phyloP scores from a whole-genome alignment of 2,113 vertebrate genomes.

The Podiceps cristatus region DNA sequence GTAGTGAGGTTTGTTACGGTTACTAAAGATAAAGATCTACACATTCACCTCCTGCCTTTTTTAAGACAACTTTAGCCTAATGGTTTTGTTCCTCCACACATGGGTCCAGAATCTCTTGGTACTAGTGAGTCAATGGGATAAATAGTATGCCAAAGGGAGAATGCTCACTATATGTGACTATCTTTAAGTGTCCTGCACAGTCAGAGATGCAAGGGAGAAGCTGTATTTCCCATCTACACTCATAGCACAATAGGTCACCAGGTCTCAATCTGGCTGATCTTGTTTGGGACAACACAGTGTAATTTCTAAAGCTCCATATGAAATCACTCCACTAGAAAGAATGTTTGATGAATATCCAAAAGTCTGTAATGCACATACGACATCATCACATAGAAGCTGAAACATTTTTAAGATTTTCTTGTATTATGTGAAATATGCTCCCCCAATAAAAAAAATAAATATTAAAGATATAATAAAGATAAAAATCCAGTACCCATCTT shows the following conservation, averaged over 20 bases:
- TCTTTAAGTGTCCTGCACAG: neutral
- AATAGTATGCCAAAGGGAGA: neutral
- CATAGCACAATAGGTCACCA: neutral
- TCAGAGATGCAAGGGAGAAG: neutral
- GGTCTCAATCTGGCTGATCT: neutral
- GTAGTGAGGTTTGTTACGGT: conserved; percentile 4
- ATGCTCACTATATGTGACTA: neutral
- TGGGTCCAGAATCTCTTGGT: neutral
- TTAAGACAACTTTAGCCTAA: neutral
- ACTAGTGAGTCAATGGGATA: neutral
- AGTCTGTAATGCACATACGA: neutral
- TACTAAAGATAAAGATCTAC: conserved; percentile 37
- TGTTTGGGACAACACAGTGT: neutral
- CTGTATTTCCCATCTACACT: neutral
- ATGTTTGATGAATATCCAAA: neutral
- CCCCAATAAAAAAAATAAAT: neutral
- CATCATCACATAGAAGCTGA: neutral
- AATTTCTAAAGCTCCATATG: neutral
- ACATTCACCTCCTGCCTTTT: neutral
- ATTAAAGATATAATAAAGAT: neutral
- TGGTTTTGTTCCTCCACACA: neutral
- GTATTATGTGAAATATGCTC: neutral
- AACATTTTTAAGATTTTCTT: neutral
- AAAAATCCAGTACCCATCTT: neutral
- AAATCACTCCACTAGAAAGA: neutral